Evolutionary conservation across 2,113 vertebrate species (phyloP).

Genomic region (Myrmecophaga tridactyla): DNA sequence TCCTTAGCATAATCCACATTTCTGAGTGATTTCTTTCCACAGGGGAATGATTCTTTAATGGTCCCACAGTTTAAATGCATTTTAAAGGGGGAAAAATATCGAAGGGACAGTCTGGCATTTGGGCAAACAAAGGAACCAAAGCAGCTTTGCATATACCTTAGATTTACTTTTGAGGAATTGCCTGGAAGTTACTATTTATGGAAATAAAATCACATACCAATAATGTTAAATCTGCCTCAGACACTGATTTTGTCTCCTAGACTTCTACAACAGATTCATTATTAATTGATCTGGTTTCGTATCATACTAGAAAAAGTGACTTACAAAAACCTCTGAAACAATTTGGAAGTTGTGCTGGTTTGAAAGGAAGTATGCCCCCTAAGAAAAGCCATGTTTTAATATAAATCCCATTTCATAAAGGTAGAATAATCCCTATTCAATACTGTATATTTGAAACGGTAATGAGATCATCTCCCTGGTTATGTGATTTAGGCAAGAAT

Average conservation of each 20-base stretch:
- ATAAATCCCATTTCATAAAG: too few relatives aligned
- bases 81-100: background rate
- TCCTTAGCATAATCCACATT: too few relatives aligned
- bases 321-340: too few relatives aligned
- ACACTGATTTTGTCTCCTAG: background rate
- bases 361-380: too few relatives aligned
- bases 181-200: background rate
- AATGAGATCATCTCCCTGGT: too few relatives aligned
- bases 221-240: background rate
- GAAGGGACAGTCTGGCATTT: background rate
- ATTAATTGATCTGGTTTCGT: too few relatives aligned
- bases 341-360: too few relatives aligned
- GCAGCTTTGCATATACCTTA: accelerated
- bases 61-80: background rate
- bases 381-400: too few relatives aligned
- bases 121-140: background rate
- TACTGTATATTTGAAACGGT: too few relatives aligned
- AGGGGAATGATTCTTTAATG: background rate
- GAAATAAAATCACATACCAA: background rate
- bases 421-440: too few relatives aligned
- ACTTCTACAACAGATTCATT: background rate
- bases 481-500: too few relatives aligned
- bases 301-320: too few relatives aligned
- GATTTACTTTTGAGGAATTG: background rate
- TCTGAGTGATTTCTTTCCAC: background rate